Evolutionary conservation across 2,797 vertebrate species (phyloP).

Genomic region (Pitangus sulphuratus): DNA sequence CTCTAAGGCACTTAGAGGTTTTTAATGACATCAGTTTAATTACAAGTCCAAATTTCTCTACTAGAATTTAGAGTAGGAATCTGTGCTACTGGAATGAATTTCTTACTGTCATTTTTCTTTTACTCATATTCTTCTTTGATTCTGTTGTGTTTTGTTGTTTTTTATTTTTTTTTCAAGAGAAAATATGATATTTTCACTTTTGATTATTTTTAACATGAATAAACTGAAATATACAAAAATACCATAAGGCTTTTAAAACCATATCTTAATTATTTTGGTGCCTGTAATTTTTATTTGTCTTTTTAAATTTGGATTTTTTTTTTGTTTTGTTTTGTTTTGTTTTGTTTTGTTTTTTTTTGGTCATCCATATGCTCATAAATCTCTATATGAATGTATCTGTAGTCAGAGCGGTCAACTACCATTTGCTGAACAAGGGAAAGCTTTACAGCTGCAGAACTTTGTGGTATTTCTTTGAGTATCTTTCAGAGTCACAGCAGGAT

Average conservation of each 20-base stretch:
- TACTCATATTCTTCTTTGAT: not conserved
- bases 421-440: not conserved
- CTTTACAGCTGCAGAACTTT: not conserved
- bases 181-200: not conserved
- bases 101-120: not conserved
- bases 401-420: not conserved
- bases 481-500: not conserved
- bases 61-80: not conserved
- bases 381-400: not conserved
- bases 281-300: not conserved
- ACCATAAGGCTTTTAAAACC: rapidly evolving
- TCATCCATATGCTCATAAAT: not conserved
- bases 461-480: not conserved
- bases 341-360: not conserved
- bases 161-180: not conserved
- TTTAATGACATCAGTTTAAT: not conserved
- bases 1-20: not conserved
- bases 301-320: not conserved
- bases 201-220: not conserved
- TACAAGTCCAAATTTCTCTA: not conserved
- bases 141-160: not conserved
- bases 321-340: not conserved
- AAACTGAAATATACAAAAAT: not conserved
- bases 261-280: not conserved
- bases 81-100: not conserved